Percentiles rank a stretch among this genome's conserved stretches.
phyloP scores from a whole-genome alignment of 2,113 vertebrate species.

The Prunella himalayana region DNA sequence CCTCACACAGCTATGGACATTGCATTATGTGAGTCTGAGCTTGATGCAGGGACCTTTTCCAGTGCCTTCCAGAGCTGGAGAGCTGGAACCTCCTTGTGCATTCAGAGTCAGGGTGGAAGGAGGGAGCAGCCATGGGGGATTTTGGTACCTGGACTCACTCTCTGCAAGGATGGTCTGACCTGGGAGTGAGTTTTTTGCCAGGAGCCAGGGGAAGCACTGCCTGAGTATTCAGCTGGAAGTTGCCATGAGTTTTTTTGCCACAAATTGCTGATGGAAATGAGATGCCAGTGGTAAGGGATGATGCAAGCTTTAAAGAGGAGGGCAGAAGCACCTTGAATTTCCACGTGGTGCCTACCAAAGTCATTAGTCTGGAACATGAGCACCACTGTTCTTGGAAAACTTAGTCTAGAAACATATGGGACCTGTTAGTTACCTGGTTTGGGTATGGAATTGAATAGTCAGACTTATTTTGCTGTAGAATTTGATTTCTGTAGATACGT shows the following conservation, averaged over 20 bases:
- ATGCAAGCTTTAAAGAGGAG: not conserved
- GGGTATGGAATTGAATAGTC: not conserved
- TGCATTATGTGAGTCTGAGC: not conserved
- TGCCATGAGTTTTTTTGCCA: not conserved
- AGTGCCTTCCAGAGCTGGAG: not conserved
- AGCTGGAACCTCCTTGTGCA: not conserved
- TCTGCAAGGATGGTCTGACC: rapidly evolving
- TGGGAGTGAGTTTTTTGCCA: not conserved
- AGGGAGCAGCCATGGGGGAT: rapidly evolving
- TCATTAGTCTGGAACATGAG: not conserved
- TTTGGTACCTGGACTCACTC: not conserved
- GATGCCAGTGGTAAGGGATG: not conserved
- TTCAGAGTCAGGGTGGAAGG: not conserved
- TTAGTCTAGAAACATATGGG: not conserved
- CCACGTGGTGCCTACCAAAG: not conserved
- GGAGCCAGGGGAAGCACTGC: not conserved
- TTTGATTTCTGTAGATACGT: not conserved
- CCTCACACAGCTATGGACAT: not conserved
- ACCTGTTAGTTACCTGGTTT: not conserved
- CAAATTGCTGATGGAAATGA: not conserved
- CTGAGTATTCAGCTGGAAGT: not conserved
- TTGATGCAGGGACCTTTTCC: not conserved
- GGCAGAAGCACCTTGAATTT: not conserved
- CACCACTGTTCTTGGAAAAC: not conserved
- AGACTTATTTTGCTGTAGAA: not conserved